Evolutionary conservation across 1,140 invertebrate species (phyloP), one percentile per base, ranked within the genome.

Genomic region (Hyles vespertilio): DNA sequence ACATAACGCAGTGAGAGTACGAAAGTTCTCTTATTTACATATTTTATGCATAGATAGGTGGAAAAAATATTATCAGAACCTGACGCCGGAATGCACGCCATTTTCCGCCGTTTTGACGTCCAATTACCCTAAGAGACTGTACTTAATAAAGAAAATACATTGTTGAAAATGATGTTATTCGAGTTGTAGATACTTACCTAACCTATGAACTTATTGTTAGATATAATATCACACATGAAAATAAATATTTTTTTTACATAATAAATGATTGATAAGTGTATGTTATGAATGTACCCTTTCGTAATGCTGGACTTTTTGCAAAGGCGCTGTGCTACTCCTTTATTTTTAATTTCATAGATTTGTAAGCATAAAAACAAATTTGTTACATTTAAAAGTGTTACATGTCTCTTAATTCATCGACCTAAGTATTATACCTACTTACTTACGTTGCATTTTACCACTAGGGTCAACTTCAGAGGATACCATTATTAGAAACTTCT

Each of bases 221-320:
- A 44, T 44, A 7, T 54, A 54, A 53, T 44, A 56, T 40, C 54
- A 47, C 33, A 32, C 11, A 11, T 47, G 11, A 48, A 56, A 44
- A 47, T 33, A 34, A 11, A 56, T 56, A 56, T 32, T 56, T 56
- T 56, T 22, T 22, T 22, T 22, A 22, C 22, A 22, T 22, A 1
- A 22, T 56, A 48, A 34, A 56, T 36, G 51, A 40, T 36, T 48
- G n/a, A 48, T 48, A 50, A 22, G 22, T 50, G 49, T 34, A 51
- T 51, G 50, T 51, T 32, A 33, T 51, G 32, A 51, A 51, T 34
- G 50, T 54, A 54, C 33, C n/a, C 6, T 22, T 44, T 44, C 52
- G 43, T 32, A 65, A 71, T 83, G 78, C 80, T 83, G 80, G 74
- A 81, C 77, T 82, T 81, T 82, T 79, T 74, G 58, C 78, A 79